phyloP scores from a whole-genome alignment of 1,140 invertebrate genomes.

The Apis cerana region DNA sequence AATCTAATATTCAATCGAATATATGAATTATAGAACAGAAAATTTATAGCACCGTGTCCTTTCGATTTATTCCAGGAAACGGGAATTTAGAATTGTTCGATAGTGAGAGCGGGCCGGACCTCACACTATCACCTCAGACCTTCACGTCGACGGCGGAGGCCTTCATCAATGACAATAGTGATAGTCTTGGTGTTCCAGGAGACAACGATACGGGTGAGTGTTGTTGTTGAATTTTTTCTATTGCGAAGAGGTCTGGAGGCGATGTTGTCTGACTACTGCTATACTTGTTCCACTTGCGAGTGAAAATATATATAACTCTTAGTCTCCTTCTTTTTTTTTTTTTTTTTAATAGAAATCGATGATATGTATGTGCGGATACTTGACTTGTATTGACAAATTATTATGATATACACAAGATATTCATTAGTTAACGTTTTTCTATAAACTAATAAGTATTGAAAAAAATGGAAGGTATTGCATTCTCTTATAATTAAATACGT shows the following conservation, averaged over 20 bases:
- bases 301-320: background rate
- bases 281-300: background rate
- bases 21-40: background rate
- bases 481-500: no score
- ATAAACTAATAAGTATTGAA: no score
- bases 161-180: slow-evolving; percentile 87
- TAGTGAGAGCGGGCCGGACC: slow-evolving; percentile 86
- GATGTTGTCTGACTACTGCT: background rate
- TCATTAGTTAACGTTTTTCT: no score
- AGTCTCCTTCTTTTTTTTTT: background rate
- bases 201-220: slow-evolving; percentile 82
- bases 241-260: background rate
- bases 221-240: background rate
- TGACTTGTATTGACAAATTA: no score
- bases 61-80: slow-evolving; percentile 76
- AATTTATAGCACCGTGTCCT: background rate
- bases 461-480: no score
- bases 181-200: slow-evolving; percentile 84
- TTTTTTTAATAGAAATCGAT: background rate
- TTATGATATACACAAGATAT: no score
- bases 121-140: slow-evolving; percentile 86
- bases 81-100: slow-evolving; percentile 87
- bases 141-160: slow-evolving; percentile 86
- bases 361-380: no score
- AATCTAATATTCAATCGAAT: background rate